Evolutionary conservation across 1,140 invertebrate species (phyloP), one percentile per base, ranked within the genome.

Genomic region (Mizuhopecten yessoensis): DNA sequence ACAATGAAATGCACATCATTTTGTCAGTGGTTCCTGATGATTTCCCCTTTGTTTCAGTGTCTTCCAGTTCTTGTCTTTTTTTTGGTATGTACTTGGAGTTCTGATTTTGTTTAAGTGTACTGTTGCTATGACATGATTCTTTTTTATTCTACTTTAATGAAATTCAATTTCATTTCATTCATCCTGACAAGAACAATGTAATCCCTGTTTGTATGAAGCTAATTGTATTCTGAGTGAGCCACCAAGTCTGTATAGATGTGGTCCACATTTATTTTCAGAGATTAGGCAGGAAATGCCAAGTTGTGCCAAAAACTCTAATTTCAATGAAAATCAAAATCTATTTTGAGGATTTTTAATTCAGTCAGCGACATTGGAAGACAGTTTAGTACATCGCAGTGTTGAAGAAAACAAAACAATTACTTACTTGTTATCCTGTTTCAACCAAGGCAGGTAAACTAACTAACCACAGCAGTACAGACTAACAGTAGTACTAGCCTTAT

Each of bases 131-230:
- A n/a, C n/a, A n/a, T n/a, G n/a, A n/a, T 20, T 23, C 11, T 49
- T 49, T 49, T 49, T 20, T 49, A 49, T 49, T 20, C 20, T 49
- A 15, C 45, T 13, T 15, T 49, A 49, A 49, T 23, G 20, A 49
- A 49, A 49, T 49, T 10, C 57, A 0, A 29, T 13, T 75, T 75
- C 1, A 17, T 75, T 5, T 75, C 9, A 75, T 29, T 29, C 11
- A n/a, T 29, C 57, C 29, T 75, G 57, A 75, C 57, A 17, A 17
- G 57, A 29, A 75, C 57, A 29, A 13, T 45, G 23, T 75, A 75
- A 75, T n/a, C 57, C 57, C 57, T 75, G 57, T 75, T 75, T 75
- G 57, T 75, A n/a, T 75, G 57, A 17, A 75, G 57, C 57, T 75
- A 75, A 75, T 75, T 75, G 57, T 75, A 75, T 75, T 45, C 5